Conservation (phyloP, 2,797 vertebrate genomes). For the Helarctos malayanus region DNA sequence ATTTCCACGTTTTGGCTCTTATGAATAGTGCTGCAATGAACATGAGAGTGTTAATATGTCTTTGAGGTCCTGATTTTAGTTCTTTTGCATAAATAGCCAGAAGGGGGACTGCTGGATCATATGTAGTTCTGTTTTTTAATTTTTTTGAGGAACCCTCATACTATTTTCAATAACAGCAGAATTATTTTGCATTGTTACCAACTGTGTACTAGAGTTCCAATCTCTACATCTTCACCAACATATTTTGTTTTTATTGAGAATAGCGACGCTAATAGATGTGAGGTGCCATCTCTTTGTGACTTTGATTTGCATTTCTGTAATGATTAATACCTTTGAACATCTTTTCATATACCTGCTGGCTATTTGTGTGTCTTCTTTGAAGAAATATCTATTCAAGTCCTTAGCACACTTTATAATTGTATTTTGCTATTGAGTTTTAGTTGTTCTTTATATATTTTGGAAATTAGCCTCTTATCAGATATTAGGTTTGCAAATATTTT, state of each 20-base stretch:
- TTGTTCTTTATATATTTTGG: neutral
- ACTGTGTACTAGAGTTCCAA: neutral
- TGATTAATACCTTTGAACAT: neutral
- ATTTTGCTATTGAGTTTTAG: neutral
- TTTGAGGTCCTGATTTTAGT: neutral
- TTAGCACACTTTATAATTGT: neutral
- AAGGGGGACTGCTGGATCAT: neutral
- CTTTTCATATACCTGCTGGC: neutral
- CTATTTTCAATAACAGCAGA: neutral
- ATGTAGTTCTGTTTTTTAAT: neutral
- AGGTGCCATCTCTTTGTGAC: neutral
- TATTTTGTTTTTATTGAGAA: neutral
- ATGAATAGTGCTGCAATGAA: neutral
- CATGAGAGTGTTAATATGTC: neutral
- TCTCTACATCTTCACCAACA: neutral
- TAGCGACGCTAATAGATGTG: neutral
- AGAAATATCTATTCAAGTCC: neutral
- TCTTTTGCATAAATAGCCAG: neutral
- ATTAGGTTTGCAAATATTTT: neutral
- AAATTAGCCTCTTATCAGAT: neutral
- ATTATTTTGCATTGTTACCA: neutral
- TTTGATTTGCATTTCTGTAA: neutral
- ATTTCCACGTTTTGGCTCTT: neutral
- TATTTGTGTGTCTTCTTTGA: neutral
- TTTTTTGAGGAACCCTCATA: neutral